Percentiles rank a stretch among this genome's conserved stretches.
phyloP scores from a whole-genome alignment of 2,888 invertebrate species.

The Malachius bipustulatus region DNA sequence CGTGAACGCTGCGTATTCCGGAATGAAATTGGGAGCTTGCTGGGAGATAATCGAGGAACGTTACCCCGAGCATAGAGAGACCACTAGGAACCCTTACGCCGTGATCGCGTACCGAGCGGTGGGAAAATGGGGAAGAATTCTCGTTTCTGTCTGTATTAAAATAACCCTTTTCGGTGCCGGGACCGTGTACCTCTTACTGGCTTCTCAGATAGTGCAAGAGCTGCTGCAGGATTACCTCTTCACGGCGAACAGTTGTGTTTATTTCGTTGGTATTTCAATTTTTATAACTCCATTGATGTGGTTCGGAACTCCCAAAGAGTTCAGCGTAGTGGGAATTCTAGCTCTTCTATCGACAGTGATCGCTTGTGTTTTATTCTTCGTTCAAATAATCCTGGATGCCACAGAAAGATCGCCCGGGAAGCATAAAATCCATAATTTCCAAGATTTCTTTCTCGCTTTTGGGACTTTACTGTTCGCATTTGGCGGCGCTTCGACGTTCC shows the following conservation, averaged over 20 bases:
- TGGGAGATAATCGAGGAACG: constrained; percentile 58
- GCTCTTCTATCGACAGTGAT: constrained; percentile 50
- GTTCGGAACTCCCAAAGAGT: constrained; percentile 59
- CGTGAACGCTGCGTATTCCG: constrained; percentile 51
- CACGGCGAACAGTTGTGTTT: constrained; percentile 45
- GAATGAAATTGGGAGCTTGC: constrained; percentile 52
- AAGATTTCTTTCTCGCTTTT: constrained; percentile 55
- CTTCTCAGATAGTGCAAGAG: constrained; percentile 51
- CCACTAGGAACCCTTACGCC: constrained; percentile 54
- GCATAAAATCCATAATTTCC: constrained; percentile 44
- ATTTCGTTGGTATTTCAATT: constrained; percentile 50
- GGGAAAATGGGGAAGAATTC: constrained; percentile 43
- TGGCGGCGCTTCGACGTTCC: constrained; percentile 64
- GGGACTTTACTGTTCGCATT: constrained; percentile 61
- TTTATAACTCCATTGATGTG: constrained; percentile 50
- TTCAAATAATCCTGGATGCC: constrained; percentile 47
- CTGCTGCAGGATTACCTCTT: constrained; percentile 41
- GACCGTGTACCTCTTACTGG: constrained; percentile 53
- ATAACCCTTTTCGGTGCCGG: constrained; percentile 55
- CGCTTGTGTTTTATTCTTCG: constrained; percentile 51
- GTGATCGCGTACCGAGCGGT: constrained; percentile 52
- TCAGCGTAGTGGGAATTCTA: constrained; percentile 52
- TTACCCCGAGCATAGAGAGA: constrained; percentile 45
- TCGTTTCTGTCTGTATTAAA: constrained; percentile 50
- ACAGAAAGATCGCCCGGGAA: constrained; percentile 32